Evolutionary conservation across 1,140 invertebrate genomes (phyloP).

Genomic region (Calosoma granatense): DNA sequence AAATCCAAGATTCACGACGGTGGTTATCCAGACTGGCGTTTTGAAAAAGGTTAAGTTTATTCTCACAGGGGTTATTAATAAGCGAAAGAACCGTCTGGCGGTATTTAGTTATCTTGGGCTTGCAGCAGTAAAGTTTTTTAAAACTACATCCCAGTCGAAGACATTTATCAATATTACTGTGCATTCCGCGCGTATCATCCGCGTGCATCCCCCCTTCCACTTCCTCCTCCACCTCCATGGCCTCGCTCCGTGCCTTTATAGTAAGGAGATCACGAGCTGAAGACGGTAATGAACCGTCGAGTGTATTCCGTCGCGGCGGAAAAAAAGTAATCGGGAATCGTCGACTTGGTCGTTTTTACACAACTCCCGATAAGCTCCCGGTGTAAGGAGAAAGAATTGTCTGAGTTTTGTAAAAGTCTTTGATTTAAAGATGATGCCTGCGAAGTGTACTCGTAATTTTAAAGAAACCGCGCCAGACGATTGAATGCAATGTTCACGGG

Average conservation of each 20-base stretch:
- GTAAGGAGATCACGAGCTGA: not conserved
- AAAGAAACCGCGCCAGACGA: too few species aligned
- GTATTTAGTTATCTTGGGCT: slow-evolving; percentile 9
- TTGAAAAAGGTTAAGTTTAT: slow-evolving; percentile 16
- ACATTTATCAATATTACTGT: slow-evolving; percentile 9
- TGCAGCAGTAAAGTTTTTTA: slow-evolving; percentile 8
- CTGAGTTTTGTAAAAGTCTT: slow-evolving; percentile 3
- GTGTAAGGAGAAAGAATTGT: slow-evolving; percentile 5
- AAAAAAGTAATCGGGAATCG: slow-evolving; percentile 8
- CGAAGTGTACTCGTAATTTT: not conserved
- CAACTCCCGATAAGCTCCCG: not conserved
- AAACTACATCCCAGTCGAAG: slow-evolving; percentile 9
- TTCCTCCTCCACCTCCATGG: too few species aligned
- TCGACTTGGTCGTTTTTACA: not conserved
- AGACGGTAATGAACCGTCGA: not conserved
- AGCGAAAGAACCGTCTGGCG: not conserved
- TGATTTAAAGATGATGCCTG: slow-evolving; percentile 8
- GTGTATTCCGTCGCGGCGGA: not conserved
- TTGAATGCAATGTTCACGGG: too few species aligned
- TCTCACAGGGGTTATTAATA: slow-evolving; percentile 16
- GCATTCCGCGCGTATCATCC: not conserved
- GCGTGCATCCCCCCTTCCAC: not conserved
- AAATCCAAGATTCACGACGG: too few species aligned
- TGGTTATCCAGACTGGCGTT: too few species aligned
- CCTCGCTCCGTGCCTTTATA: not conserved